These are phyloP conservation scores for Maconellicoccus hirsutus DNA, from an alignment of 1,140 invertebrate genomes.

Conservation along the genomic window DNA sequence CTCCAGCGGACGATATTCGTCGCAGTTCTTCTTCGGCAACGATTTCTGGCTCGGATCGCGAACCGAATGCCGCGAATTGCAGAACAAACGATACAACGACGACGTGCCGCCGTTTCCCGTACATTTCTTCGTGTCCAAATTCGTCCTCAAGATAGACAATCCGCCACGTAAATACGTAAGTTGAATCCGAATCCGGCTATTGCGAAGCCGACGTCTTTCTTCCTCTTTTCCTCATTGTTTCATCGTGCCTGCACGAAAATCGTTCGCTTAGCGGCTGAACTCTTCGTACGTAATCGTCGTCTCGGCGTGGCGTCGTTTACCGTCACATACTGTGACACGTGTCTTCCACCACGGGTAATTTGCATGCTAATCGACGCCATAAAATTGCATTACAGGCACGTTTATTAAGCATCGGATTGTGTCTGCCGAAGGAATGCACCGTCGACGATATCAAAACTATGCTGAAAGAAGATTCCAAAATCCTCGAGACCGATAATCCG, in stretches of 20 bases:
- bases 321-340: no score
- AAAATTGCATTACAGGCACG: conserved; percentile 44
- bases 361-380: no score
- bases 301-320: no score
- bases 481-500: conserved; percentile 28
- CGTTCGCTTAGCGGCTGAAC: no score
- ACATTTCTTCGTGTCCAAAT: conserved; percentile 50
- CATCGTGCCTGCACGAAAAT: no score
- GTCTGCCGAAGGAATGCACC: conserved; percentile 55
- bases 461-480: conserved; percentile 35
- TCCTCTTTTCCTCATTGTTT: no score
- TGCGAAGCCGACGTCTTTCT: no score
- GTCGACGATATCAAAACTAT: conserved; percentile 46
- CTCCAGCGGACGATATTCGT: conserved; percentile 66
- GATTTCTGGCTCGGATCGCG: conserved; percentile 69
- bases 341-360: no score
- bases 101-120: conserved; percentile 46
- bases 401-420: conserved; percentile 55
- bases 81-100: conserved; percentile 35
- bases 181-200: conserved; percentile 24
- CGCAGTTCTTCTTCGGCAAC: conserved; percentile 67
- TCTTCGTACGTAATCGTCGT: no score
- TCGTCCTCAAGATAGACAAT: conserved; percentile 47
- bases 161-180: conserved; percentile 50
- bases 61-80: conserved; percentile 40